These are phyloP conservation scores for Hylaeus volcanicus DNA, from an alignment of 1,140 invertebrate genomes.

Conservation along the genomic window DNA sequence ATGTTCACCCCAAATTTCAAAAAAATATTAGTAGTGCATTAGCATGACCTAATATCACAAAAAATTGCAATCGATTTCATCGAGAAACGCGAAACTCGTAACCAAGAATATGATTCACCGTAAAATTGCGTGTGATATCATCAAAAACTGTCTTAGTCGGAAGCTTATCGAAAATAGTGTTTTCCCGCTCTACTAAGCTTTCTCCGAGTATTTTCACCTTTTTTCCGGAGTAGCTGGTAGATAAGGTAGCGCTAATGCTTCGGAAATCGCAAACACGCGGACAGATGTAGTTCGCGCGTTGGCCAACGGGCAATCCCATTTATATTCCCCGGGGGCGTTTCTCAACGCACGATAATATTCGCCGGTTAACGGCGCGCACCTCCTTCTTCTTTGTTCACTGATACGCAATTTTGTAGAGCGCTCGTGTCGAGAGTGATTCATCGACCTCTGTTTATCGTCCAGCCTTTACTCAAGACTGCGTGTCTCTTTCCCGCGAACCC, in stretches of 20 bases:
- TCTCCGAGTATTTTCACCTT: not conserved
- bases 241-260: constrained; percentile 9
- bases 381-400: not conserved
- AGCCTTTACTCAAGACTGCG: constrained; percentile 32
- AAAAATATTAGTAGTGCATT: too few relatives aligned
- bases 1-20: too few relatives aligned
- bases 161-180: not conserved
- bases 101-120: too few relatives aligned
- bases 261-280: constrained; percentile 1
- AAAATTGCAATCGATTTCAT: too few relatives aligned
- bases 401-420: constrained; percentile 20
- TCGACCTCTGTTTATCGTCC: constrained; percentile 16
- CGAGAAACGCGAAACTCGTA: too few relatives aligned
- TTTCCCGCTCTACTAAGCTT: not conserved
- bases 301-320: not conserved
- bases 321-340: constrained; percentile 16
- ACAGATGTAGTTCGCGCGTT: constrained; percentile 3
- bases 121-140: too few relatives aligned
- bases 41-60: too few relatives aligned
- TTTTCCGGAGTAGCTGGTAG: not conserved
- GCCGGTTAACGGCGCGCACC: not conserved
- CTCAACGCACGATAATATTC: constrained; percentile 22
- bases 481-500: constrained; percentile 14
- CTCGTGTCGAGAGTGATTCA: constrained; percentile 22
- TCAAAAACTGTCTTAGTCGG: too few relatives aligned